Conservation (phyloP, 2,888 invertebrate species). For the Frankliniella fusca region DNA sequence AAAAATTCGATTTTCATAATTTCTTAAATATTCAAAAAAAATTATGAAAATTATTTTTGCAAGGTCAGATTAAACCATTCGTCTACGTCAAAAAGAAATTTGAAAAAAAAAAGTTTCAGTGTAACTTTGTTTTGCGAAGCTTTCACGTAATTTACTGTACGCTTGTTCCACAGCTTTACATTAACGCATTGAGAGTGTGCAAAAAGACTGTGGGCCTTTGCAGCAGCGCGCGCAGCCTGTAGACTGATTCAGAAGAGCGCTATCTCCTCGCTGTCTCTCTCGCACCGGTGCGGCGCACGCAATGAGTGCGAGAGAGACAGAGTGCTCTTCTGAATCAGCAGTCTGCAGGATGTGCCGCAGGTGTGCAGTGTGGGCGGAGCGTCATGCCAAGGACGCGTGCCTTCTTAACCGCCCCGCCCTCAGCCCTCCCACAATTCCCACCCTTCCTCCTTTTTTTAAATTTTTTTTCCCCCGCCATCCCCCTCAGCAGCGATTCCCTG, state of each 20-base stretch:
- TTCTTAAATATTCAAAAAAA: too few species aligned
- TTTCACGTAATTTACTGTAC: neutral
- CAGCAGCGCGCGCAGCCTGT: neutral
- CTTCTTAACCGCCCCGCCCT: neutral
- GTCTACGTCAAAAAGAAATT: too few species aligned
- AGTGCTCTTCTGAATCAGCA: too few species aligned
- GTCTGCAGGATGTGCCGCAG: neutral
- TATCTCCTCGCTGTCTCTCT: too few species aligned
- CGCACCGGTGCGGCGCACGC: too few species aligned
- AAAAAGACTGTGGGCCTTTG: neutral
- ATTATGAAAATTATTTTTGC: too few species aligned
- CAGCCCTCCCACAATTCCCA: conserved; percentile 17
- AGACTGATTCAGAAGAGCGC: too few species aligned
- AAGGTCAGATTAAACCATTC: too few species aligned
- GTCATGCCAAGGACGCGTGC: neutral
- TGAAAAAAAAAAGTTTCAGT: too few species aligned
- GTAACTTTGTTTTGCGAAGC: neutral
- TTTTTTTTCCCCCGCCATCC: neutral
- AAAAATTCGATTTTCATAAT: too few species aligned
- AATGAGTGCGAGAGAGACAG: too few species aligned
- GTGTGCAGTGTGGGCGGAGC: conserved; percentile 3
- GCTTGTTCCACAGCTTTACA: neutral
- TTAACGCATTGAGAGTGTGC: neutral
- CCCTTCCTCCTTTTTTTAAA: neutral
- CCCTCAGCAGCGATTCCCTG: neutral